Base-by-base conservation (phyloP, 2,888 invertebrate genomes). In the Acanthoscelides obtectus region DNA sequence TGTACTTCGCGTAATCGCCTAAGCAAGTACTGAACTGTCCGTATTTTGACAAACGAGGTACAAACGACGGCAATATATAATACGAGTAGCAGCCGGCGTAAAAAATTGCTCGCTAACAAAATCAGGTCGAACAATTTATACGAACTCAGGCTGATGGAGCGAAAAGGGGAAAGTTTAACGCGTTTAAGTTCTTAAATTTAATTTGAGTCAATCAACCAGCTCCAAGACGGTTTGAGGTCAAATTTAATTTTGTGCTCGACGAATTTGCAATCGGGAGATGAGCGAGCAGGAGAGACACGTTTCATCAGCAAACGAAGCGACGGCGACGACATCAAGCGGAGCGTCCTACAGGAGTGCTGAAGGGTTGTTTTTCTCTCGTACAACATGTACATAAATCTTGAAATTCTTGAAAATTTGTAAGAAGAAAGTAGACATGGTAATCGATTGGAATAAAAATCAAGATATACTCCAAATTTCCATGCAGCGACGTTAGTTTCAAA, bases 151-250 rank as follows among this genome's bases (percentile, higher is more conserved):
- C 81, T 82, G 81, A 82, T 81, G 81, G 82, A 83, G 83, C 82
- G 81, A 82, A 84, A 83, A 82, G 83, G 82, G 83, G 82, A 82
- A 83, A 83, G 84, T 83, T 84, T 83, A 84, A 83, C 83, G 83
- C 82, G 83, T 84, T 84, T 84, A 85, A 84, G 83, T 85, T 85
- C 84, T 83, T 82, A 84, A 85, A 85, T 86, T 85, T 84, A 86
- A 85, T 86, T 86, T 85, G 83, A 84, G 84, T 84, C 85, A 84
- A 85, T 85, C 85, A 85, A 84, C 83, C 80, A 81, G 82, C 82
- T 82, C 81, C 80, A 81, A 82, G 82, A 83, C 80, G 82, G 83
- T 82, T 83, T 83, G 84, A 84, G 83, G 83, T 83, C 80, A 81
- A 84, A 84, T 83, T 84, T 83, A 84, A 84, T 84, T 84, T 84